Conservation (phyloP, 2,797 vertebrate species). For the Pagetopsis macropterus region DNA sequence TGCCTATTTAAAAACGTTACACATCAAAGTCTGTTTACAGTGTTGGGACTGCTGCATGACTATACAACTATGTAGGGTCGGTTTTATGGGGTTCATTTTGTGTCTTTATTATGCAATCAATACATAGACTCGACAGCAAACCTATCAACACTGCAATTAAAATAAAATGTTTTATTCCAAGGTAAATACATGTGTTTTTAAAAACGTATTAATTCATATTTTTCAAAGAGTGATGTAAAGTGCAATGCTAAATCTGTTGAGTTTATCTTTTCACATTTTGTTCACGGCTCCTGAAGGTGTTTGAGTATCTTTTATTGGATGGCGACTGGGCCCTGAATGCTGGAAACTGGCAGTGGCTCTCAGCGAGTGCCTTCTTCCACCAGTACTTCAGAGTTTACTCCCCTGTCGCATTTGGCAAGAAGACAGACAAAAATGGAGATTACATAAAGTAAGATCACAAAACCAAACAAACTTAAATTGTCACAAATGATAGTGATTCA, state of each 20-base stretch:
- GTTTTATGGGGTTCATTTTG: too few species aligned
- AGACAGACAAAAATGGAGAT: slow-evolving; percentile 81
- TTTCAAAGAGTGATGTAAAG: neutral
- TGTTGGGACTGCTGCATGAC: neutral
- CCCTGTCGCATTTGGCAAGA: slow-evolving; percentile 81
- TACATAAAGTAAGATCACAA: slow-evolving; percentile 79
- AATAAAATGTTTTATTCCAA: too few species aligned
- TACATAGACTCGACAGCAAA: too few species aligned
- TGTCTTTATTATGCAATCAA: too few species aligned
- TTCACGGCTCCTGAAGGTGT: slow-evolving; percentile 65
- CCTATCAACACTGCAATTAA: too few species aligned
- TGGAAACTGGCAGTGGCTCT: slow-evolving; percentile 86
- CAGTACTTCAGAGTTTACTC: slow-evolving; percentile 83
- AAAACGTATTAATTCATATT: rapidly evolving
- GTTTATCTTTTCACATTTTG: neutral
- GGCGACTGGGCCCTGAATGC: slow-evolving; percentile 83
- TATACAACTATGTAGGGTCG: too few species aligned
- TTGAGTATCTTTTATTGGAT: slow-evolving; percentile 83
- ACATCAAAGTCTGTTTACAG: neutral
- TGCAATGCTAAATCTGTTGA: neutral
- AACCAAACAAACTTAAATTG: neutral
- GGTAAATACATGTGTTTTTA: too few species aligned
- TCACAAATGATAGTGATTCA: rapidly evolving
- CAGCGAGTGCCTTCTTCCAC: slow-evolving; percentile 85
- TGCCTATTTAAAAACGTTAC: too few species aligned